Percentiles rank a stretch among this genome's conserved stretches.
Evolutionary conservation across 2,113 vertebrate species (phyloP).

Genomic region (Pachyramphus minor): DNA sequence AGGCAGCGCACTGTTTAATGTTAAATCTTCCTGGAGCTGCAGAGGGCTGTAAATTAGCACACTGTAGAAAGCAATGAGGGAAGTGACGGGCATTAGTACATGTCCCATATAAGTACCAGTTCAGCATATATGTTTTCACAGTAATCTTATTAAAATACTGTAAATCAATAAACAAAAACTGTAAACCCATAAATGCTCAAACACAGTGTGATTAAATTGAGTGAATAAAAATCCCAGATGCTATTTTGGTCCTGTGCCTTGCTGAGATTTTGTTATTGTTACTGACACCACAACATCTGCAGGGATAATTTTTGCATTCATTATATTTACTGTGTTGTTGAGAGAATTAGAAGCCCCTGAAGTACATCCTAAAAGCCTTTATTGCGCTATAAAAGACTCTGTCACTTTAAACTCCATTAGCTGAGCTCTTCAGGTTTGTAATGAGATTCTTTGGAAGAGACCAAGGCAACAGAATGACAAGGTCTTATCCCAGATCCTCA

Average conservation of each 20-base stretch:
- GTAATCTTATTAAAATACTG: constrained; percentile 64
- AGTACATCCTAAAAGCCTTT: constrained; percentile 74
- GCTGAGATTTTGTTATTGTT: constrained; percentile 72
- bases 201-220: constrained; percentile 64
- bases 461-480: not conserved
- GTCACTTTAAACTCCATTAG: constrained; percentile 70
- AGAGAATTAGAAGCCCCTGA: constrained; percentile 71
- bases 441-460: constrained; percentile 43
- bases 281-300: constrained; percentile 70
- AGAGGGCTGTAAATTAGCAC: not conserved
- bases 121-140: constrained; percentile 49
- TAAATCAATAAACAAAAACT: constrained; percentile 65
- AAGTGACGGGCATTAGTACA: constrained; percentile 16
- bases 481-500: not conserved
- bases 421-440: constrained; percentile 43
- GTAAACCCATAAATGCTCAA: constrained; percentile 55
- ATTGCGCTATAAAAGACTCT: constrained; percentile 70
- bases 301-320: constrained; percentile 74
- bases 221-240: constrained; percentile 71
- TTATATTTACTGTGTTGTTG: constrained; percentile 72
- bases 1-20: not conserved
- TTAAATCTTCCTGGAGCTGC: constrained; percentile 18
- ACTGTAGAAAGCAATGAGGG: not conserved
- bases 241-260: constrained; percentile 54
- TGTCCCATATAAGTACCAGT: not conserved